phyloP scores from a whole-genome alignment of 2,888 invertebrate species.

The Synanthedon andrenaeformis region DNA sequence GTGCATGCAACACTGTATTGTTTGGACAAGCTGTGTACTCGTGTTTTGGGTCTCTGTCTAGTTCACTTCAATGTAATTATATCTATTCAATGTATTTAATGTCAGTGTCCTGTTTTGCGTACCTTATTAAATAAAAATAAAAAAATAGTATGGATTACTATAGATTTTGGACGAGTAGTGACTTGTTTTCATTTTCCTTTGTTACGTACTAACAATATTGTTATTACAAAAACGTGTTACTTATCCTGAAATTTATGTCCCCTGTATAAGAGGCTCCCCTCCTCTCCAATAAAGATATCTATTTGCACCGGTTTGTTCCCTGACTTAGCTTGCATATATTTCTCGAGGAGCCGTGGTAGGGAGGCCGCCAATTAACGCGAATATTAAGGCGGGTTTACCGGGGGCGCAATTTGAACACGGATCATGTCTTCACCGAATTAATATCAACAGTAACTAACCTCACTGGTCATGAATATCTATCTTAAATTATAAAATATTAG shows the following conservation, averaged over 20 bases:
- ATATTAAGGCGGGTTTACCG: conserved; percentile 12
- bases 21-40: too few species aligned
- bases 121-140: too few species aligned
- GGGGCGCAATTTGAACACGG: conserved; percentile 14
- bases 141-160: too few species aligned
- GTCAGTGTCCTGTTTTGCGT: too few species aligned
- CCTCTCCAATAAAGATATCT: not conserved
- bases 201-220: too few species aligned
- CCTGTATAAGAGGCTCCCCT: not conserved
- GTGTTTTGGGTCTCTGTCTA: too few species aligned
- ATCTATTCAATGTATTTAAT: too few species aligned
- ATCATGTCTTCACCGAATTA: conserved; percentile 8
- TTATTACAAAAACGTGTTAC: too few species aligned
- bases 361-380: conserved; percentile 12
- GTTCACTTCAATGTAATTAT: too few species aligned
- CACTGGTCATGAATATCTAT: not conserved
- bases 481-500: not conserved
- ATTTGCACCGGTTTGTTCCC: not conserved
- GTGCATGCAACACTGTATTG: too few species aligned
- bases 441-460: not conserved
- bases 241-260: not conserved
- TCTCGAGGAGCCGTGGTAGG: not conserved
- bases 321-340: not conserved
- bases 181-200: too few species aligned
- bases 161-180: too few species aligned